Evolutionary conservation across 2,113 vertebrate species (phyloP).

Genomic region (Limanda limanda): DNA sequence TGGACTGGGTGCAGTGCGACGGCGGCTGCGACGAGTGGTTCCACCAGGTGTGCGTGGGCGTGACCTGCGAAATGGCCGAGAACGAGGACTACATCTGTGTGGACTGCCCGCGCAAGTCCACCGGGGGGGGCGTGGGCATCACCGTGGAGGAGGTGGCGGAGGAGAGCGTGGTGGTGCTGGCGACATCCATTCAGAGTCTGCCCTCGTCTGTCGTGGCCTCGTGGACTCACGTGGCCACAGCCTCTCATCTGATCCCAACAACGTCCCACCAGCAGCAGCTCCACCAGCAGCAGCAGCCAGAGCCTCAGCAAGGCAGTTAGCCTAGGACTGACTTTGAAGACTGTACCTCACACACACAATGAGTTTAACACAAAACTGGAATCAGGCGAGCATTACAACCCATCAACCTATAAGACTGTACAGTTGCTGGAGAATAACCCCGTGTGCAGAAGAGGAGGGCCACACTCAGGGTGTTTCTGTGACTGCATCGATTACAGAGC

Average conservation of each 20-base stretch:
- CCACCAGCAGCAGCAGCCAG: constrained; percentile 56
- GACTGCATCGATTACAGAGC: constrained; percentile 33
- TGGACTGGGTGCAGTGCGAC: constrained; percentile 99
- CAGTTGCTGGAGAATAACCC: neutral
- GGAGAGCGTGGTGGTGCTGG: constrained; percentile 69
- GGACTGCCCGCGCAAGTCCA: constrained; percentile 90
- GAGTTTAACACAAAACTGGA: constrained; percentile 21
- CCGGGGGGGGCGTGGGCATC: neutral
- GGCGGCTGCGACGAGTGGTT: constrained; percentile 99
- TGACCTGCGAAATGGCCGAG: constrained; percentile 98
- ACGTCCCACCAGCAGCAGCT: constrained; percentile 29
- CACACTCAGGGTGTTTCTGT: neutral
- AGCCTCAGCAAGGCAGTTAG: constrained; percentile 90
- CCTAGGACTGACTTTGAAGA: constrained; percentile 21
- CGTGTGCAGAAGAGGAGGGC: neutral
- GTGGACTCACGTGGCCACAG: constrained; percentile 41
- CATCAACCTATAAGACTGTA: constrained; percentile 13
- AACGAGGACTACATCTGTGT: constrained; percentile 98
- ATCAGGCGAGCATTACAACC: constrained; percentile 9
- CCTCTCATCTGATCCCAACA: constrained; percentile 45
- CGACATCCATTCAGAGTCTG: constrained; percentile 50
- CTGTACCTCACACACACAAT: constrained; percentile 18
- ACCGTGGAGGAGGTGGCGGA: constrained; percentile 57
- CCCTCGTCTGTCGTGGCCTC: constrained; percentile 34
- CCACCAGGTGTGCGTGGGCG: constrained; percentile 97